Base-by-base conservation (phyloP, 1,140 invertebrate species). In the Coptotermes formosanus region DNA sequence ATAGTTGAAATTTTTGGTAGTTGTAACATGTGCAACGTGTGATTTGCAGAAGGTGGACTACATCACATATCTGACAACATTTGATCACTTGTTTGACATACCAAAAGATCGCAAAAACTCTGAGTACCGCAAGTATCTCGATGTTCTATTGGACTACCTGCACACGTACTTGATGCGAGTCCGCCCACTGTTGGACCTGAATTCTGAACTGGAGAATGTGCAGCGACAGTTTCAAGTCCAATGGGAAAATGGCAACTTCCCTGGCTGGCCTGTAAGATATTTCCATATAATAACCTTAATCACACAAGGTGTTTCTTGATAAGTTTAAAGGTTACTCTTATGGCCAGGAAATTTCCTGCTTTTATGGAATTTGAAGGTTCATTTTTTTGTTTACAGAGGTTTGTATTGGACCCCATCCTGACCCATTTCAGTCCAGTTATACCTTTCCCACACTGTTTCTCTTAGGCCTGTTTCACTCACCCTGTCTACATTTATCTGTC, bases 1-100 rank as follows among this genome's bases (percentile, higher is more conserved):
- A 16, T 8, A 55, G 52, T 55, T 55, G 19, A 21, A 16, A 55
- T 55, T 19, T 19, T 55, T 55, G 0, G 0, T 21, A 9, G 45
- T 48, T 48, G 0, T 48, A 48, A 55, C 52, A 21, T 55, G 52
- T 55, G 52, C 14, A 4, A 55, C 21, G 38, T 82, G 25, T 52
- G 12, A 16, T 59, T 93, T 94, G 88, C 91, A 96, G 93, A 98
- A 97, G 93, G 94, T 98, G 32, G 98, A 99, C 91, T 99, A 99
- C 90, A 97, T 99, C 43, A 96, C 95, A 2, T 99, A 99, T 90
- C 90, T 99, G 55, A 95, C 95, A 83, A 96, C 95, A 83, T 99
- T 99, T 91, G 98, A 99, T 91, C 97, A 98, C 90, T 92, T 99
- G 6, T 99, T 97, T 92, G 98, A 99, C 88, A 97, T 99, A 89